These are phyloP conservation scores for Marmota monax DNA, from an alignment of 2,113 vertebrate genomes.

Conservation along the genomic window DNA sequence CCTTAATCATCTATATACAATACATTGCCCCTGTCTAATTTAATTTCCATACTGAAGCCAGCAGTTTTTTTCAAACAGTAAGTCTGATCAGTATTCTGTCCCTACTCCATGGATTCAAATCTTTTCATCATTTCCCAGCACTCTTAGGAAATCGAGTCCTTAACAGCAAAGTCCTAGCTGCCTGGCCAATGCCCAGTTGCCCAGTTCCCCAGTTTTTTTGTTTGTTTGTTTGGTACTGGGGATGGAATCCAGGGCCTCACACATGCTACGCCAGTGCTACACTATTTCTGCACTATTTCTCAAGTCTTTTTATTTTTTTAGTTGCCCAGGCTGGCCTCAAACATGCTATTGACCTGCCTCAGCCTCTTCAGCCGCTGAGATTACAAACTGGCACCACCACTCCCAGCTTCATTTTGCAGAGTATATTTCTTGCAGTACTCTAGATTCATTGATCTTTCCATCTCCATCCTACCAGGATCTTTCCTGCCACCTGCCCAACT, in stretches of 20 bases:
- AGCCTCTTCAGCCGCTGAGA: neutral
- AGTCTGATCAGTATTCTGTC: neutral
- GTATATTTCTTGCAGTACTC: neutral
- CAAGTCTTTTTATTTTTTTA: too few relatives aligned
- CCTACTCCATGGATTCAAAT: neutral
- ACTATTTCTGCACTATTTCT: too few relatives aligned
- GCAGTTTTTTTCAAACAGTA: neutral
- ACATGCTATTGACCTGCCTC: neutral
- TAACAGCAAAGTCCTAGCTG: neutral
- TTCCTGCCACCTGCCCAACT: neutral
- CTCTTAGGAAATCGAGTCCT: neutral
- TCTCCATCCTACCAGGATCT: neutral
- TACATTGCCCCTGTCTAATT: neutral
- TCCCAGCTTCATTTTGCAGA: neutral
- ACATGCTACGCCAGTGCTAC: too few relatives aligned
- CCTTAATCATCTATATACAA: neutral
- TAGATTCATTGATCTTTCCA: neutral
- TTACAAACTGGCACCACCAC: neutral
- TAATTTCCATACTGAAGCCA: neutral
- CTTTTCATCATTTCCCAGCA: neutral
- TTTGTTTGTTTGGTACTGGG: neutral
- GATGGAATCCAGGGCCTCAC: neutral
- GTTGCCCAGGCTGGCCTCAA: neutral
- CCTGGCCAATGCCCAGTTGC: neutral
- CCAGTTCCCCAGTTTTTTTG: neutral